These are phyloP conservation scores for Ceraclea dissimilis DNA, from an alignment of 2,888 invertebrate genomes.

Conservation along the genomic window DNA sequence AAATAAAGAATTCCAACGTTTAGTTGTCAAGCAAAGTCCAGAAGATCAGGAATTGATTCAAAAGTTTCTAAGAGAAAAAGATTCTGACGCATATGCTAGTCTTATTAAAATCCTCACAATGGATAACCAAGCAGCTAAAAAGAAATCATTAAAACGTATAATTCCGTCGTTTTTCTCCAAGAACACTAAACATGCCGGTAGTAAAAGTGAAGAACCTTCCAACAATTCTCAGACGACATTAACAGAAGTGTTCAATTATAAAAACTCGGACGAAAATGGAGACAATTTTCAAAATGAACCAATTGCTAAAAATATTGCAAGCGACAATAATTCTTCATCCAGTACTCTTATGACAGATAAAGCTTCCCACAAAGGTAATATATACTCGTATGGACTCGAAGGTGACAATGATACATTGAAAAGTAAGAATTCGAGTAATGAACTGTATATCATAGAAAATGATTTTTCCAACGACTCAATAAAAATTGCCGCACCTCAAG, in stretches of 20 bases:
- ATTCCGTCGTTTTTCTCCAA: slow-evolving; percentile 18
- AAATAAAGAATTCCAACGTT: background rate
- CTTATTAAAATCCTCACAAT: slow-evolving; percentile 16
- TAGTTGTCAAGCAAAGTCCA: background rate
- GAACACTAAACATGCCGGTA: background rate
- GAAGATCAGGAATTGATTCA: background rate
- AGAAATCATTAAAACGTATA: slow-evolving; percentile 17
- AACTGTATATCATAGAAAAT: background rate
- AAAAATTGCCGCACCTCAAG: background rate
- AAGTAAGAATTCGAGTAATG: background rate
- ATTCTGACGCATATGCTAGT: slow-evolving; percentile 15
- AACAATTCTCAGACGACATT: background rate
- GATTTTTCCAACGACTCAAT: too few relatives aligned
- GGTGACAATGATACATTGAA: background rate
- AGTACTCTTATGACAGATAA: background rate
- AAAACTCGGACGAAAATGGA: slow-evolving; percentile 5
- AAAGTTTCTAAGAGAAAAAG: background rate
- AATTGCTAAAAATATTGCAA: background rate
- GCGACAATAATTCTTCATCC: background rate
- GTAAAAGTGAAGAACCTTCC: background rate
- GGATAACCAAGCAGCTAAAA: slow-evolving; percentile 4
- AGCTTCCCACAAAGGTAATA: background rate
- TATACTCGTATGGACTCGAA: background rate
- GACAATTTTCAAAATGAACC: slow-evolving; percentile 5
- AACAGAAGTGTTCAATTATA: background rate